Percentiles rank a stretch among this genome's conserved stretches.
phyloP scores from a whole-genome alignment of 1,140 invertebrate species.

The Drosophila bifasciata region DNA sequence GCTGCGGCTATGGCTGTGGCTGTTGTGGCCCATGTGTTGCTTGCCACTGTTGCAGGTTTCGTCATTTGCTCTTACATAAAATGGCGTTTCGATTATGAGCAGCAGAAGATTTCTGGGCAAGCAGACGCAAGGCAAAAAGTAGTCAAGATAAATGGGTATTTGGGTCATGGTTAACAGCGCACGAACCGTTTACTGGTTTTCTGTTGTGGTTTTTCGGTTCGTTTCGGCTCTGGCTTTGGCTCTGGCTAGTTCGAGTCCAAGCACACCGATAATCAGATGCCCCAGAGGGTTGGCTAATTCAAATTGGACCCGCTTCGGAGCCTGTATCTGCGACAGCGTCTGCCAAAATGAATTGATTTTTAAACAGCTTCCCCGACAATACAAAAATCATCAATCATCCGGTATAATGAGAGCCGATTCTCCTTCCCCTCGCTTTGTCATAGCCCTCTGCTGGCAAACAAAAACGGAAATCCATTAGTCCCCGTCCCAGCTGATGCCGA shows the following conservation, averaged over 20 bases:
- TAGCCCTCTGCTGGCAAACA: not conserved
- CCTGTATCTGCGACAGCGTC: not conserved
- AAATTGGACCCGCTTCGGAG: conserved; percentile 59
- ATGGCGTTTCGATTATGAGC: conserved; percentile 37
- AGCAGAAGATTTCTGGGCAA: conserved; percentile 58
- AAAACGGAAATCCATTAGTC: conserved; percentile 11
- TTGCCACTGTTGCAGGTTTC: conserved; percentile 23
- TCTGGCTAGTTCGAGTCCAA: conserved; percentile 50
- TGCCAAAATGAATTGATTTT: conserved; percentile 33
- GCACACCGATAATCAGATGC: conserved; percentile 45
- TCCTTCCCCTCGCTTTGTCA: too few species aligned
- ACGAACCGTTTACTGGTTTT: conserved; percentile 72
- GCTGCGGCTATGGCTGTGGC: not conserved
- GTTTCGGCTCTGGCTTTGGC: conserved; percentile 14
- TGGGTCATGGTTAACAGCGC: conserved; percentile 78
- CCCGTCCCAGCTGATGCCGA: conserved; percentile 4
- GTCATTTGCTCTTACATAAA: conserved; percentile 62
- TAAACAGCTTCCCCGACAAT: conserved; percentile 39
- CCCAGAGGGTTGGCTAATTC: conserved; percentile 71
- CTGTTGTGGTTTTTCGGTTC: conserved; percentile 27
- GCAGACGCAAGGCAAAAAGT: conserved; percentile 48
- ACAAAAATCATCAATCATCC: conserved; percentile 71
- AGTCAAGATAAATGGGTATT: conserved; percentile 79
- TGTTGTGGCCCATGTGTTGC: too few species aligned
- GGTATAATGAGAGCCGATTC: conserved; percentile 51